phyloP scores from a whole-genome alignment of 2,113 vertebrate species.

The Cavia porcellus region DNA sequence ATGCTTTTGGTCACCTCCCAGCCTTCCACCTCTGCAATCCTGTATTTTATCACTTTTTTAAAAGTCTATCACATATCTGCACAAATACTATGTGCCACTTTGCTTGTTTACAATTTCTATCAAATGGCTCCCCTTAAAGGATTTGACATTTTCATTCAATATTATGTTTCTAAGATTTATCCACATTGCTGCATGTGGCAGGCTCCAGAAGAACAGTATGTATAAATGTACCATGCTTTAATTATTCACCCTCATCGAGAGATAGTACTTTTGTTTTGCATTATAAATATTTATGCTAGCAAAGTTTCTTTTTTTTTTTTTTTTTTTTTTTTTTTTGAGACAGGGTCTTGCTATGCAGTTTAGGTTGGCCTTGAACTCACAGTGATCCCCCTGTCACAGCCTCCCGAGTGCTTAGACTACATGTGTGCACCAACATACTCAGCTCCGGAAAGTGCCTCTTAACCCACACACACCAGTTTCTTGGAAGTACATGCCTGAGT shows the following conservation, averaged over 20 bases:
- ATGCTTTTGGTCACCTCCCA: neutral
- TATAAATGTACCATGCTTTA: neutral
- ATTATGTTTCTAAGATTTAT: neutral
- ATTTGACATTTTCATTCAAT: conserved; percentile 1
- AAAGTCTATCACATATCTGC: neutral
- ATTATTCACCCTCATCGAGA: neutral
- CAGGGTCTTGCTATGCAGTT: neutral
- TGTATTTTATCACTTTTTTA: neutral
- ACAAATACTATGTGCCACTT: neutral
- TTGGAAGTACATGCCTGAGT: neutral
- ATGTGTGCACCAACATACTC: neutral
- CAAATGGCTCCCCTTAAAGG: neutral
- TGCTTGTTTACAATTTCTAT: neutral
- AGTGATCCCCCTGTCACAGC: neutral
- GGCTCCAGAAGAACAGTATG: neutral
- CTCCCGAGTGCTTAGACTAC: neutral
- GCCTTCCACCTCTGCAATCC: neutral
- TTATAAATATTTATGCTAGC: neutral
- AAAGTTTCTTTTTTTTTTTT: neutral
- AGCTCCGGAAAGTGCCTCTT: neutral
- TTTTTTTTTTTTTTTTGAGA: neutral
- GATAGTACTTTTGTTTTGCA: neutral
- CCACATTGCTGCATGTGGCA: neutral
- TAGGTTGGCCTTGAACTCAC: neutral
- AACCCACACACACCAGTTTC: neutral